phyloP scores from a whole-genome alignment of 1,140 invertebrate species.

The Gonatopus flavifemur region DNA sequence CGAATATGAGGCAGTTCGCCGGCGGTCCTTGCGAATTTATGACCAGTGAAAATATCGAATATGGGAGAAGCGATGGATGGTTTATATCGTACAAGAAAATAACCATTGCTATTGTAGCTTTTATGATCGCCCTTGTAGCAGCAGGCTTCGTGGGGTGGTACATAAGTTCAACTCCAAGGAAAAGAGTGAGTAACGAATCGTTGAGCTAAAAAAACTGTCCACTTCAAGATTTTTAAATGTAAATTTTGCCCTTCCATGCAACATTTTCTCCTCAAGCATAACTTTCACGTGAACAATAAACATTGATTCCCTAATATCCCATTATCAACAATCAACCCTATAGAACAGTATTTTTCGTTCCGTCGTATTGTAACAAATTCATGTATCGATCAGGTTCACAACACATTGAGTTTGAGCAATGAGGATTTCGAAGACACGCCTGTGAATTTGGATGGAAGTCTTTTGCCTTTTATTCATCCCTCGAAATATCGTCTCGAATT shows the following conservation, averaged over 20 bases:
- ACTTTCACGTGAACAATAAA: too few relatives aligned
- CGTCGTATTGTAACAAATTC: too few relatives aligned
- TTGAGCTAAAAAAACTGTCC: not conserved
- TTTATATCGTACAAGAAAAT: slow-evolving; percentile 44
- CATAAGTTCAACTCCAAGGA: slow-evolving; percentile 27
- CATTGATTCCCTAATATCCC: too few relatives aligned
- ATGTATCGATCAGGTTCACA: slow-evolving; percentile 20
- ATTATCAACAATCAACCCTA: too few relatives aligned
- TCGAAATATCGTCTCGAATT: slow-evolving; percentile 35
- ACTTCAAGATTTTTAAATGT: not conserved
- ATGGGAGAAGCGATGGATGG: slow-evolving; percentile 40
- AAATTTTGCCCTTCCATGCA: not conserved
- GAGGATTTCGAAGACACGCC: slow-evolving; percentile 25
- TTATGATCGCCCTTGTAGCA: slow-evolving; percentile 33
- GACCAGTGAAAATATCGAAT: slow-evolving; percentile 35
- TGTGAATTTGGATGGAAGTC: slow-evolving; percentile 9
- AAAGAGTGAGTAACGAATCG: slow-evolving; percentile 35
- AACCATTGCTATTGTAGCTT: slow-evolving; percentile 27
- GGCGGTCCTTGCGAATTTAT: slow-evolving; percentile 34
- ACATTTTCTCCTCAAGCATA: not conserved
- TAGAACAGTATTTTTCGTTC: too few relatives aligned
- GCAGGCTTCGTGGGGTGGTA: slow-evolving; percentile 41
- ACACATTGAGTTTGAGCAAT: slow-evolving; percentile 28
- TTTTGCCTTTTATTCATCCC: slow-evolving; percentile 32
- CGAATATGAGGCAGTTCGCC: slow-evolving; percentile 37